Evolutionary conservation across 2,888 invertebrate species (phyloP).

Genomic region (Polia nebulosa): DNA sequence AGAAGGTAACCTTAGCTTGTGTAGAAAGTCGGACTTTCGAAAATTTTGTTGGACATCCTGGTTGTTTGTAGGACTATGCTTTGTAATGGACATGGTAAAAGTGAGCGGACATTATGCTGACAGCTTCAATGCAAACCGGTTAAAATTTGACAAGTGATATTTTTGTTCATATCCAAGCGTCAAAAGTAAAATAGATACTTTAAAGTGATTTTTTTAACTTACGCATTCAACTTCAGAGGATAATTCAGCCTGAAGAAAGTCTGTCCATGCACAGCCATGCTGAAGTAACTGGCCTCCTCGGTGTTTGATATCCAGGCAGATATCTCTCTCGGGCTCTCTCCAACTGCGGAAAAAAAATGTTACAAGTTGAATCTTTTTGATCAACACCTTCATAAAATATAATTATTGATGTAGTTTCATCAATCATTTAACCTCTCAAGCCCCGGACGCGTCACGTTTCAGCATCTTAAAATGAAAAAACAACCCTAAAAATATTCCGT

Average conservation of each 20-base stretch:
- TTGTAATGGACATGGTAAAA: neutral
- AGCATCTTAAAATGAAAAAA: too few species aligned
- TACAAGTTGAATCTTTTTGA: neutral
- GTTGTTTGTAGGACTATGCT: neutral
- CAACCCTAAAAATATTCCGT: too few species aligned
- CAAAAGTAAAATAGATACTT: neutral
- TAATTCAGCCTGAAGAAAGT: conserved; percentile 93
- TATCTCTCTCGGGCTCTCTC: conserved; percentile 94
- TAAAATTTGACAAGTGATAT: neutral
- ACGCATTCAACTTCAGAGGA: conserved; percentile 87
- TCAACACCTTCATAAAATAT: neutral
- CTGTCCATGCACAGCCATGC: conserved; percentile 95
- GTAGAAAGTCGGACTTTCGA: conserved; percentile 17
- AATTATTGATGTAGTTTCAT: neutral
- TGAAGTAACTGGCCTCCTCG: conserved; percentile 95
- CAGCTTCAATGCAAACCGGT: neutral
- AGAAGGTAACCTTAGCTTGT: conserved; percentile 11
- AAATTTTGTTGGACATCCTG: conserved; percentile 4
- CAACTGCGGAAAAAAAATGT: conserved; percentile 89
- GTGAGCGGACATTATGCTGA: neutral
- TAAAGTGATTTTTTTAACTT: conserved; percentile 68
- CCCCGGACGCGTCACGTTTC: too few species aligned
- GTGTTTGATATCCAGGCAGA: conserved; percentile 95
- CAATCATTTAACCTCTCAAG: too few species aligned
- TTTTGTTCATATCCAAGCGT: neutral